These are phyloP conservation scores for Laticauda colubrina DNA, from an alignment of 2,113 vertebrate species.

Conservation along the genomic window DNA sequence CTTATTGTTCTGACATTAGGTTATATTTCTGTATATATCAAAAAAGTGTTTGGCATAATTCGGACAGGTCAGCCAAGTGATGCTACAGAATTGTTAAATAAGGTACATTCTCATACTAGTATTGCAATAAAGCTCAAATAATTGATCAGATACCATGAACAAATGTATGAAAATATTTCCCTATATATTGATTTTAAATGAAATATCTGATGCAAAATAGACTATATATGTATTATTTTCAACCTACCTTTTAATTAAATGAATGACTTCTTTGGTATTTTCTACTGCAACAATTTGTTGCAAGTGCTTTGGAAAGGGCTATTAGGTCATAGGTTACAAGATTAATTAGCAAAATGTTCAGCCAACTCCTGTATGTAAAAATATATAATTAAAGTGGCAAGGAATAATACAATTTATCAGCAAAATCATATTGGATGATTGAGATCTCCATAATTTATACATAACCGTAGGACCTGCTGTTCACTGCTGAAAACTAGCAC, in stretches of 20 bases:
- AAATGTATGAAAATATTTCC: not conserved
- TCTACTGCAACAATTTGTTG: constrained; percentile 45
- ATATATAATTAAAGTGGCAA: constrained; percentile 49
- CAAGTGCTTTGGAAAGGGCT: constrained; percentile 16
- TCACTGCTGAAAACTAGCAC: constrained; percentile 27
- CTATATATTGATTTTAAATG: constrained; percentile 21
- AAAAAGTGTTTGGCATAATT: not conserved
- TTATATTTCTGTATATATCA: not conserved
- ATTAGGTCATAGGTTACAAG: constrained; percentile 49
- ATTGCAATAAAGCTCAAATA: not conserved
- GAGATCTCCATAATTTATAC: constrained; percentile 51
- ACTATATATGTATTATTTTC: constrained; percentile 23
- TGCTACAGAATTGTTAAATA: not conserved
- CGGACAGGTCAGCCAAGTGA: not conserved
- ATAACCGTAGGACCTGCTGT: not conserved
- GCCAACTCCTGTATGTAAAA: constrained; percentile 40
- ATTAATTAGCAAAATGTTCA: constrained; percentile 52
- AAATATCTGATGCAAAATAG: constrained; percentile 23
- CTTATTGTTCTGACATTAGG: not conserved
- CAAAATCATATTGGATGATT: constrained; percentile 38
- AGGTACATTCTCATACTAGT: not conserved
- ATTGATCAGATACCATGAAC: not conserved
- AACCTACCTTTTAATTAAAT: constrained; percentile 46
- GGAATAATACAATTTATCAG: constrained; percentile 47
- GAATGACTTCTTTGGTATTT: constrained; percentile 39